These are phyloP conservation scores for Lepus americanus DNA, from an alignment of 2,113 vertebrate genomes.

Conservation along the genomic window DNA sequence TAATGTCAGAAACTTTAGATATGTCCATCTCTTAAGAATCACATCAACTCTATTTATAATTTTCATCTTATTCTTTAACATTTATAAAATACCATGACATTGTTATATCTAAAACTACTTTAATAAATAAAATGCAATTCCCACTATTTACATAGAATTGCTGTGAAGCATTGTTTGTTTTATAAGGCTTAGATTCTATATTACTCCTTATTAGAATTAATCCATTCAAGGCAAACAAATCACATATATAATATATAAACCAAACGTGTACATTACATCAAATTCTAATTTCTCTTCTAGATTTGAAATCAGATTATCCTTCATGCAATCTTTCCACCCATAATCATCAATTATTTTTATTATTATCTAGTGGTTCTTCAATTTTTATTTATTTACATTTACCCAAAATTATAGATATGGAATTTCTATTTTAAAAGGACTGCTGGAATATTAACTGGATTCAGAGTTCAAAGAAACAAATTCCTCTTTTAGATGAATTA, in stretches of 20 bases:
- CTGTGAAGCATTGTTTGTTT: not conserved
- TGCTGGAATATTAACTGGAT: not conserved
- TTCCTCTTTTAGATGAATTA: not conserved
- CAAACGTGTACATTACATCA: not conserved
- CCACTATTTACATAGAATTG: not conserved
- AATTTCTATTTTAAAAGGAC: not conserved
- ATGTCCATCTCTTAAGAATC: constrained; percentile 18
- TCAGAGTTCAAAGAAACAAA: constrained; percentile 6
- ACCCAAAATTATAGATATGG: not conserved
- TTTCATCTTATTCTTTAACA: not conserved
- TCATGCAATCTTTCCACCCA: not conserved
- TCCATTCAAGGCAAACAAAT: constrained; percentile 14
- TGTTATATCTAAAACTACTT: constrained; percentile 37
- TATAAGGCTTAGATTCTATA: not conserved
- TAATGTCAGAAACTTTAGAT: constrained; percentile 47
- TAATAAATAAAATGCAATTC: constrained; percentile 35
- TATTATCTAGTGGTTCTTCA: not conserved
- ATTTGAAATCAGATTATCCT: not conserved
- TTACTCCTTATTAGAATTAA: not conserved
- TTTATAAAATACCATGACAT: not conserved
- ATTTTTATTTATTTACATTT: not conserved
- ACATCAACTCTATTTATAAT: constrained; percentile 18
- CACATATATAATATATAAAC: not conserved
- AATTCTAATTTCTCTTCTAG: not conserved
- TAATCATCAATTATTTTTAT: not conserved